phyloP scores from a whole-genome alignment of 2,113 vertebrate species.

The Okapia johnstoni region DNA sequence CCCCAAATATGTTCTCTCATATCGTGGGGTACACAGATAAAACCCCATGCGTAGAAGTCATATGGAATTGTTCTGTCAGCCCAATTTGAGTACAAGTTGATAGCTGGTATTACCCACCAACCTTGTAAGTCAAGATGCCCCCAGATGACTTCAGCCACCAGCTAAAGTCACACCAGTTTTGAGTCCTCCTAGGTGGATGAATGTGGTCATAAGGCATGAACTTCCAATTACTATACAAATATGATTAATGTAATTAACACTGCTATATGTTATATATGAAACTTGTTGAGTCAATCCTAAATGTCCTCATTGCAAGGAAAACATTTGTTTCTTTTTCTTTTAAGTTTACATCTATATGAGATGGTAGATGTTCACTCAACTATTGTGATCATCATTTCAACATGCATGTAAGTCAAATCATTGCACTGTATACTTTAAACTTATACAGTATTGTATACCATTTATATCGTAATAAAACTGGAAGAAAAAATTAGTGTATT shows the following conservation, averaged over 20 bases:
- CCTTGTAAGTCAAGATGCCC: not conserved
- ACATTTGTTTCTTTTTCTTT: not conserved
- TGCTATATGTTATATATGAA: not conserved
- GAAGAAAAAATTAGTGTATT: not conserved
- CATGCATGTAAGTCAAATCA: not conserved
- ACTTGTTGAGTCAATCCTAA: not conserved
- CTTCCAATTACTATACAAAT: not conserved
- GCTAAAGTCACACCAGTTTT: not conserved
- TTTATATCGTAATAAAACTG: not conserved
- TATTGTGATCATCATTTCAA: not conserved
- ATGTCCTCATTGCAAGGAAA: not conserved
- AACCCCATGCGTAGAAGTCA: not conserved
- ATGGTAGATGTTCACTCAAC: not conserved
- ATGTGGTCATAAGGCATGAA: not conserved
- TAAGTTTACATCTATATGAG: not conserved
- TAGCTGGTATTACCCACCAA: not conserved
- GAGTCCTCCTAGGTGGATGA: not conserved
- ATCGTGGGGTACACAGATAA: not conserved
- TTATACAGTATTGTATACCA: not conserved
- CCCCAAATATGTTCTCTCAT: not conserved
- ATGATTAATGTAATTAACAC: not conserved
- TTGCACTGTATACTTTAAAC: not conserved
- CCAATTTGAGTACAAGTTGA: not conserved
- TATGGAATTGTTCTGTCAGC: not conserved
- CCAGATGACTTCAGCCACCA: not conserved